Base-by-base conservation (phyloP, 1,140 invertebrate species). In the Neodiprion virginianus region DNA sequence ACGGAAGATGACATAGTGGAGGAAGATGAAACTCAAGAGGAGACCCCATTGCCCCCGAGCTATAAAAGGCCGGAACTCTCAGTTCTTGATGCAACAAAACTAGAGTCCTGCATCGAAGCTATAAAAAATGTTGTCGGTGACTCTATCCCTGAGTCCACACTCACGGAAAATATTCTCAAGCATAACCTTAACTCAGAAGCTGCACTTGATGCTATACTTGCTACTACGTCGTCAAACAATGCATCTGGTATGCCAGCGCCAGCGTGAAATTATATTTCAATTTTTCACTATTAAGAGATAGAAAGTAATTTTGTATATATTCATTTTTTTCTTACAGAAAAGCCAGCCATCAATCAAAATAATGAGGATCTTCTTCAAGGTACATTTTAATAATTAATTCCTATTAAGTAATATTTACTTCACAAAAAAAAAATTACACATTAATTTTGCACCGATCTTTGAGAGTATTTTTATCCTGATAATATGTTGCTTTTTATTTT, bases 31-130 rank as follows among this genome's bases (percentile, higher is more conserved):
- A 89, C 91, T 53, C 89, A 88, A 11, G 76, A 77, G 47, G 86
- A 87, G 28, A 79, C 85, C 11, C 84, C 84, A 66, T 84, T 83
- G 50, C 74, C 40, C 73, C 85, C 8, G 78, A 85, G n/a, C 87
- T 82, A 85, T 82, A 79, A 91, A 83, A 86, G 89, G 81, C 85
- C 88, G 76, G 79, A 89, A 79, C 87, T 95, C 8, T 89, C 89
- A 74, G 93, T 94, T 70, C 77, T 92, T 1, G 93, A 95, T 69
- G 90, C 91, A 89, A 93, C 91, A 0, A 93, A 93, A 83, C 87
- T 98, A 7, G 91, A 93, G 79, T 96, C 95, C 1, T 97, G 96
- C 82, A 89, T 98, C 10, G 95, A 97, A 83, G 92, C 94, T 82
- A 91, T 98, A 14, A 90, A 93, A 74, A 93, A 93, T 83, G 91